Evolutionary conservation across 2,797 vertebrate species (phyloP), one percentile per base, ranked within the genome.

Genomic region (Streptopelia turtur): DNA sequence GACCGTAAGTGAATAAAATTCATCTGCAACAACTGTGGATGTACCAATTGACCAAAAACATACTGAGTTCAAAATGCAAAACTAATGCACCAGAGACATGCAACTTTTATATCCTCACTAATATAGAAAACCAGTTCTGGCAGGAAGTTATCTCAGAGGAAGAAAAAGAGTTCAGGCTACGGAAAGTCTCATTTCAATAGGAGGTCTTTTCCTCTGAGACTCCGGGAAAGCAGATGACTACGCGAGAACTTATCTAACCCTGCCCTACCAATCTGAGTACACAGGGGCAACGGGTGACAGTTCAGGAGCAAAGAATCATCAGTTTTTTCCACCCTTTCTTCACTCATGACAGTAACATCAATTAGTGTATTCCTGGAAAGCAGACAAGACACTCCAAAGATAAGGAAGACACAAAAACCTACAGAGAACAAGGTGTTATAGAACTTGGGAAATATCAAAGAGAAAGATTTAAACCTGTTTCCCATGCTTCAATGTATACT

Each of bases 21-120:
- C 94, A 89, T 2, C 6, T 80, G 47, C 35, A 85, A 81, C 37
- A 60, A 41, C 41, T 35, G 61, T 13, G 53, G 57, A 61, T 25
- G 41, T 47, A 91, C 28, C 30, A 35, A 66, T 39, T 59, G 63
- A 78, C 27, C 83, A 83, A 84, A 95, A 93, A n/a, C 25, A 91
- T 13, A 65, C 6, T 2, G 33, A 89, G n/a, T 65, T 93, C 60
- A 87, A 92, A 95, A 93, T 14, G 35, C 47, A 84, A 79, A 77
- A 71, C 35, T 59, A 78, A 80, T 41, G 37, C 31, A n/a, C 41
- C 39, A 55, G 35, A 80, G 30, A 82, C 13, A 28, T 3, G 16
- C 35, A 89, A 82, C 33, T 55, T 72, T n/a, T 90, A 52, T 27
- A 68, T 56, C 27, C 84, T 74, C 56, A 37, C 17, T 43, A 84